Evolutionary conservation across 2,797 vertebrate species (phyloP), one percentile per base, ranked within the genome.

Genomic region (Choloepus didactylus): DNA sequence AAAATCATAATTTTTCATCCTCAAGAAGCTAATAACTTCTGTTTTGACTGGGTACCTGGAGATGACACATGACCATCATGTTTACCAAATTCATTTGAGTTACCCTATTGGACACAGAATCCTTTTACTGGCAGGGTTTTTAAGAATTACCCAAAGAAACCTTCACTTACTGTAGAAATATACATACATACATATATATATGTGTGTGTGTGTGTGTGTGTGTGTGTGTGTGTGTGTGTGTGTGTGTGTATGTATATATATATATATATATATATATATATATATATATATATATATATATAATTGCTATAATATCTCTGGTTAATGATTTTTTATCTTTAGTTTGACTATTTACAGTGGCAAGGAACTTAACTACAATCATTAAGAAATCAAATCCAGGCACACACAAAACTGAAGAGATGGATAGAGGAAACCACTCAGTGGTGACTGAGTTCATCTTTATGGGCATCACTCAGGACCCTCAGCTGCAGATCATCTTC

Each of bases 381-480:
- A 56, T 35, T 29, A 27, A 41, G 18, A 94, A 93, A 2, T 6
- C 41, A 82, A 92, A 84, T 15, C 16, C 8, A 90, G 60, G 9
- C 3, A 85, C 9, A 29, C 46, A 49, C 10, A 56, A 21, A 60
- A 38, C 1, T 70, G 18, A 80, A 89, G 18, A 5, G 27, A 96
- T 97, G 96, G 27, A 81, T 67, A 88, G 93, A 76, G 87, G 82
- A 90, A 98, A 97, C 49, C 87, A 93, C 21, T 97, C 97, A 2
- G 0, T 67, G 14, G 97, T 98, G 87, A 97, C 93, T 0, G 97
- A 98, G 54, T 98, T 98, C 72, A 89, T 98, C 87, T 96, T 97
- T 81, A 84, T 60, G 80, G 96, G 98, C 49, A 95, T 98, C 96
- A 97, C 96, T 16, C 94, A 97, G 41, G 96, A 98, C 64, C 93